phyloP scores from a whole-genome alignment of 2,113 vertebrate species.

The Zapus hudsonius region DNA sequence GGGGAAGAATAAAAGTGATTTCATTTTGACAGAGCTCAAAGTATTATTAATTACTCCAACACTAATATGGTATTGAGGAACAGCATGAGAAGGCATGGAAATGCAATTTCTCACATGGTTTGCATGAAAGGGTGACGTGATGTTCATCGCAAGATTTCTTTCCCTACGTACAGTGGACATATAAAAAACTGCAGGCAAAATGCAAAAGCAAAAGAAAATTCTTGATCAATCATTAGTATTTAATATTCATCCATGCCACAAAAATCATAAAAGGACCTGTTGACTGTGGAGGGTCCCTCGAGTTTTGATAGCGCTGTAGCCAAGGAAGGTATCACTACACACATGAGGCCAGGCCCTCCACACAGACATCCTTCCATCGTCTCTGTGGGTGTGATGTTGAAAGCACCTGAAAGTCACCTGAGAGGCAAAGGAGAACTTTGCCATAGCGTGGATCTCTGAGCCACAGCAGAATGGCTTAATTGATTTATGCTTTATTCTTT shows the following conservation, averaged over 20 bases:
- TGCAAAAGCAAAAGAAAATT: constrained; percentile 34
- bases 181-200: constrained; percentile 35
- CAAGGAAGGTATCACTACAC: background rate
- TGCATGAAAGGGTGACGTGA: constrained; percentile 50
- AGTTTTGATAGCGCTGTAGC: background rate
- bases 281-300: background rate
- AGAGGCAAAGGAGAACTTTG: constrained; percentile 78
- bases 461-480: constrained; percentile 83
- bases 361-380: constrained; percentile 42
- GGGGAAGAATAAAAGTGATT: constrained; percentile 69
- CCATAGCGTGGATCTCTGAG: constrained; percentile 77
- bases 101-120: constrained; percentile 74
- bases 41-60: constrained; percentile 78
- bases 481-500: constrained; percentile 89
- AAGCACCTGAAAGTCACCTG: constrained; percentile 76
- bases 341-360: background rate
- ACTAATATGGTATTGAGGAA: constrained; percentile 66
- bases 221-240: constrained; percentile 46
- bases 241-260: background rate
- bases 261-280: constrained; percentile 16
- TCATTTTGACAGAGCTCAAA: constrained; percentile 67
- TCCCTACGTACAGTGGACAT: constrained; percentile 28
- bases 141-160: constrained; percentile 58
- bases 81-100: constrained; percentile 49
- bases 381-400: background rate